Conservation (phyloP, 2,888 invertebrate genomes). For the Bhutanitis thaidina region DNA sequence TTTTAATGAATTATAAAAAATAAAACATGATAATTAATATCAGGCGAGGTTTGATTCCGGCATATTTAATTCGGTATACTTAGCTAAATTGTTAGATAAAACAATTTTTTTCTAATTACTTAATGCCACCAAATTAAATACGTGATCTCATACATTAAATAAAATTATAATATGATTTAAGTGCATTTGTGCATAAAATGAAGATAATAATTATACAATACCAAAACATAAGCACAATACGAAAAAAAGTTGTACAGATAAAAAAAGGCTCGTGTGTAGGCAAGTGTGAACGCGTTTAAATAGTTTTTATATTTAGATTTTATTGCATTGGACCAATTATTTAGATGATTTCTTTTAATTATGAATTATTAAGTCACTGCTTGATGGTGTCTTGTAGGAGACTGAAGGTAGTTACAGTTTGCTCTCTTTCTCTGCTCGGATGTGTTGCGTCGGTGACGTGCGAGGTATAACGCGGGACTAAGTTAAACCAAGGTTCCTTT, state of each 20-base stretch:
- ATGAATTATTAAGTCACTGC: constrained; percentile 36
- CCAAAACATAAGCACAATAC: not conserved
- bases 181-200: not conserved
- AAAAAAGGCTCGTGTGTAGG: constrained; percentile 25
- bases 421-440: constrained; percentile 16
- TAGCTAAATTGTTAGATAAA: too few relatives aligned
- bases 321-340: constrained; percentile 30
- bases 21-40: too few relatives aligned
- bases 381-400: constrained; percentile 34
- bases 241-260: constrained; percentile 18
- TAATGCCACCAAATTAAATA: too few relatives aligned
- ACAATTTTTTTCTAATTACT: too few relatives aligned
- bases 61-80: too few relatives aligned
- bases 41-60: too few relatives aligned
- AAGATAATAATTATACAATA: not conserved
- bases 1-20: too few relatives aligned
- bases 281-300: constrained; percentile 22
- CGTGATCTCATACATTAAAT: not conserved
- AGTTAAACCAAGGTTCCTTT: constrained; percentile 29
- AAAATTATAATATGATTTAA: not conserved
- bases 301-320: constrained; percentile 25
- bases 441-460: constrained; percentile 32
- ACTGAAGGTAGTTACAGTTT: constrained; percentile 39
- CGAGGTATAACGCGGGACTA: constrained; percentile 46
- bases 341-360: constrained; percentile 30